Evolutionary conservation across 1,140 invertebrate genomes (phyloP).

Genomic region (Bacillus rossius): DNA sequence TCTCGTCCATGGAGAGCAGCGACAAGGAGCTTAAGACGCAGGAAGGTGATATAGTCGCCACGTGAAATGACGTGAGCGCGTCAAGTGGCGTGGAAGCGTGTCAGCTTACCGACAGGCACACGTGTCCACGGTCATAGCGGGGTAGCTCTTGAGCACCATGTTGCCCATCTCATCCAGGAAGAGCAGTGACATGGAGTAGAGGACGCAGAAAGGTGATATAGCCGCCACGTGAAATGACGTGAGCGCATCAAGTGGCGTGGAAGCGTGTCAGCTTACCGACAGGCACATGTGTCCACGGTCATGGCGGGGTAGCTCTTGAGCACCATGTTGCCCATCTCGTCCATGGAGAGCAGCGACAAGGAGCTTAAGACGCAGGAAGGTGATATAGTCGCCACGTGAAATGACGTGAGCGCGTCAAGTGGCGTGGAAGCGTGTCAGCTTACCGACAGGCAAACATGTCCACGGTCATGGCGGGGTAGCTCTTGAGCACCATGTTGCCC

Average conservation of each 20-base stretch:
- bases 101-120: slow-evolving; percentile 66
- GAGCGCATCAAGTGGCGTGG: too few relatives aligned
- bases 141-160: slow-evolving; percentile 63
- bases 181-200: slow-evolving; percentile 54
- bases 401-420: too few relatives aligned
- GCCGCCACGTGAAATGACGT: too few relatives aligned
- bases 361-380: too few relatives aligned
- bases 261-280: too few relatives aligned
- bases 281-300: slow-evolving; percentile 62
- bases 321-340: slow-evolving; percentile 57
- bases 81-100: too few relatives aligned
- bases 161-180: slow-evolving; percentile 60
- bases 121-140: slow-evolving; percentile 60
- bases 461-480: slow-evolving; percentile 63
- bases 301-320: slow-evolving; percentile 66
- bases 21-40: too few relatives aligned
- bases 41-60: too few relatives aligned
- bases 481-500: slow-evolving; percentile 61
- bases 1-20: slow-evolving; percentile 59
- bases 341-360: slow-evolving; percentile 58
- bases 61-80: too few relatives aligned
- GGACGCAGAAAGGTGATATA: too few relatives aligned
- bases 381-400: too few relatives aligned
- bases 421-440: too few relatives aligned
- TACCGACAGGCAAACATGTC: slow-evolving; percentile 62